Conservation (phyloP, 2,113 vertebrate genomes). For the Pachycephala philippinensis region DNA sequence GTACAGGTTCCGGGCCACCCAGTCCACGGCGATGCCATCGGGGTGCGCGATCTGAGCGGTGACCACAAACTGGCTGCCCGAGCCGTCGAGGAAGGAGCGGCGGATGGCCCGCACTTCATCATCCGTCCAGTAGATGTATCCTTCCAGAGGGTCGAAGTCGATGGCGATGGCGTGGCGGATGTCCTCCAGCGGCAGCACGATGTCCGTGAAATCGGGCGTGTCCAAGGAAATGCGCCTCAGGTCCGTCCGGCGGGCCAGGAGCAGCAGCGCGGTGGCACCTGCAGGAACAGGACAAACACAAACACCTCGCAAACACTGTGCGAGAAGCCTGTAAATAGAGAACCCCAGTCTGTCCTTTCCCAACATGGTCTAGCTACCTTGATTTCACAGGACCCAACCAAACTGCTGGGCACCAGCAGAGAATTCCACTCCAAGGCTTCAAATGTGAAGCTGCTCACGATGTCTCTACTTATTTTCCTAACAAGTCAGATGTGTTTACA, state of each 20-base stretch:
- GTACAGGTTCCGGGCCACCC: conserved; percentile 94
- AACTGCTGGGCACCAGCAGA: background rate
- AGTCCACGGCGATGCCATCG: conserved; percentile 94
- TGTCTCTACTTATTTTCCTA: background rate
- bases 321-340: background rate
- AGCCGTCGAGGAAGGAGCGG: conserved; percentile 84
- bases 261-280: conserved; percentile 89
- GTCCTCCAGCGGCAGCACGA: conserved; percentile 88
- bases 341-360: background rate
- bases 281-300: background rate
- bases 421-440: background rate
- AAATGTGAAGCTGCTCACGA: background rate
- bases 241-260: conserved; percentile 90
- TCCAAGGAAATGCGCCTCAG: conserved; percentile 92
- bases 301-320: background rate
- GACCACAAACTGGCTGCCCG: conserved; percentile 86
- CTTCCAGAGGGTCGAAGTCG: conserved; percentile 94
- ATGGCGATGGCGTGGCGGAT: conserved; percentile 96
- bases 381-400: background rate
- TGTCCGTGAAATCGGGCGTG: conserved; percentile 93
- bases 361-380: background rate
- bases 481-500: background rate
- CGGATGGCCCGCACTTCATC: conserved; percentile 93
- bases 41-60: conserved; percentile 92
- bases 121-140: conserved; percentile 93